Evolutionary conservation across 2,113 vertebrate genomes (phyloP).

Genomic region (Regulus satrapa): DNA sequence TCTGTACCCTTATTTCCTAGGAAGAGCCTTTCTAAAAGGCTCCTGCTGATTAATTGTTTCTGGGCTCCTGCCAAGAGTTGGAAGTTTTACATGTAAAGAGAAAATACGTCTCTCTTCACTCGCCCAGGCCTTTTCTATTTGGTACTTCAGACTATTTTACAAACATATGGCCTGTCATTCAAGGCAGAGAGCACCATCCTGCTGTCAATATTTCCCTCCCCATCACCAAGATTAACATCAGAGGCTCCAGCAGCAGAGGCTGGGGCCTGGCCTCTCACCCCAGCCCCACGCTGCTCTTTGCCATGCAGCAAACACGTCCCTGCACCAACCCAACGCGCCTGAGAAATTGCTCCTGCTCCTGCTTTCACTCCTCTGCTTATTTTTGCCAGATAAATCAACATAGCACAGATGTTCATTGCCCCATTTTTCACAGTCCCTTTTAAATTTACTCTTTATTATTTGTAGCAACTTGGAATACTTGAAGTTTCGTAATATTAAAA

Average conservation of each 20-base stretch:
- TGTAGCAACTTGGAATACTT: slow-evolving; percentile 11
- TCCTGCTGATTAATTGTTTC: slow-evolving; percentile 55
- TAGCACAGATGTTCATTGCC: slow-evolving; percentile 11
- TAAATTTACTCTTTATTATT: slow-evolving; percentile 44
- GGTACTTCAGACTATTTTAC: slow-evolving; percentile 32
- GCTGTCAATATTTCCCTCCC: slow-evolving; percentile 57
- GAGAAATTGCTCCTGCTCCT: not conserved
- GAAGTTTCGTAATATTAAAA: slow-evolving; percentile 18
- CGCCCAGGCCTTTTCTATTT: not conserved
- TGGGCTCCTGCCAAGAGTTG: slow-evolving; percentile 51
- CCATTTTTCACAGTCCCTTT: slow-evolving; percentile 30
- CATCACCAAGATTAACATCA: slow-evolving; percentile 41
- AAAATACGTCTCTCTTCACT: slow-evolving; percentile 10
- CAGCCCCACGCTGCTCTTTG: not conserved
- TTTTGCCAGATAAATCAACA: slow-evolving; percentile 22
- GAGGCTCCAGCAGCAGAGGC: not conserved
- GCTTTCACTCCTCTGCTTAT: slow-evolving; percentile 8
- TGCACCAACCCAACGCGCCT: not conserved
- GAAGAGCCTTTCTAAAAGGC: slow-evolving; percentile 53
- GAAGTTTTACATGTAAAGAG: slow-evolving; percentile 53
- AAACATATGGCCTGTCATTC: slow-evolving; percentile 56
- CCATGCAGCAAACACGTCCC: not conserved
- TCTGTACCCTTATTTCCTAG: slow-evolving; percentile 51
- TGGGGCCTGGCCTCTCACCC: slow-evolving; percentile 5
- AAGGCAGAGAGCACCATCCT: slow-evolving; percentile 30